Conservation (phyloP, 2,113 vertebrate species). For the Passer domesticus region DNA sequence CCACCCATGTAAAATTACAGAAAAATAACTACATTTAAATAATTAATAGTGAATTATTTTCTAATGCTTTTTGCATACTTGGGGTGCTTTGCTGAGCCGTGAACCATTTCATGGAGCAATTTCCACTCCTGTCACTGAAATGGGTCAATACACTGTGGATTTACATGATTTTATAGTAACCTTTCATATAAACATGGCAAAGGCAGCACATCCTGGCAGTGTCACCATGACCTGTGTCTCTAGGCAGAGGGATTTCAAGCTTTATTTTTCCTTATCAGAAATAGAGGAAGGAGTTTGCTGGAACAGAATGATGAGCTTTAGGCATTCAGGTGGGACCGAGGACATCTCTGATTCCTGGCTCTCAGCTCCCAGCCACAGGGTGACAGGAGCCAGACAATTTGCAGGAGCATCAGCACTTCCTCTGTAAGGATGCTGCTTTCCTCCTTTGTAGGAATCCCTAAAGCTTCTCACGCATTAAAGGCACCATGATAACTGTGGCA, state of each 20-base stretch:
- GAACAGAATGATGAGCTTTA: neutral
- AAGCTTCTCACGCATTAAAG: neutral
- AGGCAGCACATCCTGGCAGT: neutral
- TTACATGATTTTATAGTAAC: constrained; percentile 4
- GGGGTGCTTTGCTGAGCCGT: neutral
- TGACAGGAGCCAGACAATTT: neutral
- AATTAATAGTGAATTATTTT: neutral
- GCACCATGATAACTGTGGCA: neutral
- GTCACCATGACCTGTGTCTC: neutral
- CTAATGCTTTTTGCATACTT: neutral
- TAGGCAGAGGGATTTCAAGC: neutral
- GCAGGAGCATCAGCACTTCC: neutral
- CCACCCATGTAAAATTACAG: neutral
- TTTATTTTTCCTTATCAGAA: neutral
- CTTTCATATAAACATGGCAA: neutral
- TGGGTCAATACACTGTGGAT: neutral
- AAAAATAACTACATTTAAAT: neutral
- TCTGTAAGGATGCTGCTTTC: neutral
- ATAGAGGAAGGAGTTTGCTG: neutral
- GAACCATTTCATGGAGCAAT: neutral
- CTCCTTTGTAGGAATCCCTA: neutral
- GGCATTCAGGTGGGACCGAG: neutral
- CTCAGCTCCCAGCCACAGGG: neutral
- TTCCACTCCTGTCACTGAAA: neutral
- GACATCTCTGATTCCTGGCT: neutral